Evolutionary conservation across 2,888 invertebrate species (phyloP), one percentile per base, ranked within the genome.

Genomic region (Tenthredo amoena): DNA sequence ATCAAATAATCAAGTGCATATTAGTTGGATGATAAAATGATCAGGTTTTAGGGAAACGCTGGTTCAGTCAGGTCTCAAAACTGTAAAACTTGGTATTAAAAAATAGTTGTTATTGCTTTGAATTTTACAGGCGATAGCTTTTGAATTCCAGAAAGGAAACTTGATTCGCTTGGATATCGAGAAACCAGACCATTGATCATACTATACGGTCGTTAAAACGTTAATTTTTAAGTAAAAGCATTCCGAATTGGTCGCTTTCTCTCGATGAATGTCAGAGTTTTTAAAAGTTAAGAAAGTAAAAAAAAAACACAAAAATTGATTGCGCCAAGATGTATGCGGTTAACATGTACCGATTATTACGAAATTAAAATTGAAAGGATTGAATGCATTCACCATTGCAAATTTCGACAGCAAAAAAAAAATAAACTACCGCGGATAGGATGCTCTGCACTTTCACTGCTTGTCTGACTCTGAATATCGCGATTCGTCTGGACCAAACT

Each of bases 381-480:
- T 10, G 43, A 40, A 21, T 87, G 50, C 37, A 86, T 88, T 91
- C 88, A 90, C 90, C 90, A 90, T 91, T 89, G 86, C 87, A 79
- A 86, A 76, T 85, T 86, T 87, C 85, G 88, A 87, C 62, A n/a
- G 43, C 10, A 81, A 81, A 37, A 37, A 37, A 37, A 21, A 21
- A 0, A 21, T 21, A 21, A 18, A 74, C 40, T 26, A 43, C 72
- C 72, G 72, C 31, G 34, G 83, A 83, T 83, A 43, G 34, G 83
- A 83, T 83, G 83, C 31, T 7, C n/a, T 55, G 37, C 83, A 92
- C 93, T 93, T 93, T 93, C 93, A 92, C 93, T 92, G 90, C 87
- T 87, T 86, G 87, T 88, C 86, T 91, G 89, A 91, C 90, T 93
- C 92, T 93, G 91, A 91, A 91, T 91, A 92, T 90, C 90, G 90